Conservation (phyloP, 2,888 invertebrate genomes). For the Calliopum simillimum region DNA sequence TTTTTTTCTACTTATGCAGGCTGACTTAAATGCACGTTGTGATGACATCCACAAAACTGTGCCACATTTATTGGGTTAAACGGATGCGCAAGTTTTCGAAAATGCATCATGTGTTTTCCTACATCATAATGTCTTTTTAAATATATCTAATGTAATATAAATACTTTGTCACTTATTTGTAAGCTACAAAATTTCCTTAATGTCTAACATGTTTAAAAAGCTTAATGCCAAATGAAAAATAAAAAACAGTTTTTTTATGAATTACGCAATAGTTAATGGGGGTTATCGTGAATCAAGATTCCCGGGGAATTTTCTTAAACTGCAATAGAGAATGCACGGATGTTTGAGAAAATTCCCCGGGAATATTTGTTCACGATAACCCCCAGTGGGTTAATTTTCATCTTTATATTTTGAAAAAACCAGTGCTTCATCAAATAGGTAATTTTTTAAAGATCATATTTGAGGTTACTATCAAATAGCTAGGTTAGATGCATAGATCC, state of each 20-base stretch:
- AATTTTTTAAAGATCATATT: too few species aligned
- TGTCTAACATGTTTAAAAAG: slow-evolving; percentile 14
- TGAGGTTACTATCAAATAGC: too few species aligned
- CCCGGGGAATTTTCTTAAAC: too few species aligned
- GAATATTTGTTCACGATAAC: too few species aligned
- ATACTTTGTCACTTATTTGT: slow-evolving; percentile 20
- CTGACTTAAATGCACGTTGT: slow-evolving; percentile 83
- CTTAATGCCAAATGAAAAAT: slow-evolving; percentile 18
- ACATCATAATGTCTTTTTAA: slow-evolving; percentile 42
- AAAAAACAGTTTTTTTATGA: neutral
- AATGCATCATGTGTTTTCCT: slow-evolving; percentile 12
- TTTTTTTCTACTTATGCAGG: slow-evolving; percentile 66
- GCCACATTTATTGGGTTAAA: slow-evolving; percentile 60
- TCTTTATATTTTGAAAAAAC: too few species aligned
- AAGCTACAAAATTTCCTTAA: slow-evolving; percentile 19
- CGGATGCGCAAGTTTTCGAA: neutral
- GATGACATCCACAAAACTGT: slow-evolving; percentile 76
- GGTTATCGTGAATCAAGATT: too few species aligned
- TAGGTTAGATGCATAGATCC: too few species aligned
- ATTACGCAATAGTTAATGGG: too few species aligned
- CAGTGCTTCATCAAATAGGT: too few species aligned
- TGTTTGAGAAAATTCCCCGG: too few species aligned
- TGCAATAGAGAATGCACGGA: too few species aligned
- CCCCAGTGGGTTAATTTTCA: too few species aligned
- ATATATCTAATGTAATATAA: slow-evolving; percentile 28